A percentile compares a stretch with the other conserved stretches of the same genome.
These are phyloP conservation scores for Anagrus nilaparvatae DNA, from an alignment of 1,140 invertebrate species.

Conservation along the genomic window DNA sequence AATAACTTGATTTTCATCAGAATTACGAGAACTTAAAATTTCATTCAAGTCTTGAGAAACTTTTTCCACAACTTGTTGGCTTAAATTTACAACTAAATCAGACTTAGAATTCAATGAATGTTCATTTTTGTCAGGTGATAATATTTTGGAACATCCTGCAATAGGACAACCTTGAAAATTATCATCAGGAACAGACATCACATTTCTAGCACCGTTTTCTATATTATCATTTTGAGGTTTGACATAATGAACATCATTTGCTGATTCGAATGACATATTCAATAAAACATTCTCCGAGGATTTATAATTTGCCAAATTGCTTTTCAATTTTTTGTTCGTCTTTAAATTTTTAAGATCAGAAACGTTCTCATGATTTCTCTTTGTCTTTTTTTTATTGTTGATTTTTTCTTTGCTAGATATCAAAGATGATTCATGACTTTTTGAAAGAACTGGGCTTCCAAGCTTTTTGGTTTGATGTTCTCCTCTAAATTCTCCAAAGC, in stretches of 20 bases:
- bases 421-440: not conserved
- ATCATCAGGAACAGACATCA: not conserved
- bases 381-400: too few relatives aligned
- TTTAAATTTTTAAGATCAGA: too few relatives aligned
- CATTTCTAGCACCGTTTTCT: not conserved
- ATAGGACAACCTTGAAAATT: not conserved
- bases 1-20: slow-evolving; percentile 1
- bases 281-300: not conserved
- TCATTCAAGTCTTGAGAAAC: slow-evolving; percentile 6
- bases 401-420: not conserved
- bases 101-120: not conserved
- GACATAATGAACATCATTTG: not conserved
- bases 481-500: not conserved
- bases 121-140: not conserved
- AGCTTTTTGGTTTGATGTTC: slow-evolving; percentile 7
- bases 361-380: too few relatives aligned
- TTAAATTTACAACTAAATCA: not conserved
- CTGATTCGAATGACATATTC: too few relatives aligned
- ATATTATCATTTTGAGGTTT: not conserved
- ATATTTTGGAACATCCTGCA: not conserved
- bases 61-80: not conserved
- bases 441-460: slow-evolving; percentile 3
- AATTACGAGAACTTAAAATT: slow-evolving; percentile 5
- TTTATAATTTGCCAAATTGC: too few relatives aligned
- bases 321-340: too few relatives aligned